phyloP scores from a whole-genome alignment of 2,888 invertebrate genomes.

The Nycteola revayana region DNA sequence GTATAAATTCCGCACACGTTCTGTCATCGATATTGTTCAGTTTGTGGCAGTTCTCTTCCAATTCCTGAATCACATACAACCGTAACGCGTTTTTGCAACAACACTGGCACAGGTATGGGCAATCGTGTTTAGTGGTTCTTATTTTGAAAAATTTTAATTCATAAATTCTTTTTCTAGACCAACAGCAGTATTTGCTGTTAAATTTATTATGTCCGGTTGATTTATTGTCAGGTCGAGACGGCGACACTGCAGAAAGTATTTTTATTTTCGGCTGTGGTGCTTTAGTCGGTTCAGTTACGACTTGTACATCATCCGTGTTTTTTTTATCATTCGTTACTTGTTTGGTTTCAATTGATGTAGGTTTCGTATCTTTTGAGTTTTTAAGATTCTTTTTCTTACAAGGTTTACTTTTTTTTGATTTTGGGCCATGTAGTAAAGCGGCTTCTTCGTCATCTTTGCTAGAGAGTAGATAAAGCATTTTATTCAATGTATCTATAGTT shows the following conservation, averaged over 20 bases:
- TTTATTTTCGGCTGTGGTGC: not conserved
- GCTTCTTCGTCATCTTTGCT: slow-evolving; percentile 5
- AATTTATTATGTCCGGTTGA: no score
- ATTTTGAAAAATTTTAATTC: slow-evolving; percentile 14
- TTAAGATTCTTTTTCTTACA: slow-evolving; percentile 3
- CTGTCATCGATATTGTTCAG: not conserved
- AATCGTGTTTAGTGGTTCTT: slow-evolving; percentile 25
- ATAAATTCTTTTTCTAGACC: slow-evolving; percentile 38
- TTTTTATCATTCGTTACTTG: not conserved
- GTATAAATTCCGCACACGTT: no score
- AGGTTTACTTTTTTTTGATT: slow-evolving; percentile 16
- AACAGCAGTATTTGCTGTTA: slow-evolving; percentile 45
- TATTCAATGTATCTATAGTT: slow-evolving; percentile 56
- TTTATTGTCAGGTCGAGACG: not conserved
- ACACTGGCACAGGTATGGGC: slow-evolving; percentile 30
- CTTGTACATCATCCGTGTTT: no score
- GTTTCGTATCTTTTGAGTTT: not conserved
- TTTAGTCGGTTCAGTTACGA: no score
- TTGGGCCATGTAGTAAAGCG: slow-evolving; percentile 7
- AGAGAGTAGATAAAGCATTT: slow-evolving; percentile 51
- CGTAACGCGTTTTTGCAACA: slow-evolving; percentile 41
- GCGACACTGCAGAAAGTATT: not conserved
- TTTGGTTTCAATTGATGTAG: no score
- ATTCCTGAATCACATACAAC: slow-evolving; percentile 12
- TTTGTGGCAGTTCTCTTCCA: not conserved